Base-by-base conservation (phyloP, 1,140 invertebrate genomes). In the Homalodisca vitripennis region DNA sequence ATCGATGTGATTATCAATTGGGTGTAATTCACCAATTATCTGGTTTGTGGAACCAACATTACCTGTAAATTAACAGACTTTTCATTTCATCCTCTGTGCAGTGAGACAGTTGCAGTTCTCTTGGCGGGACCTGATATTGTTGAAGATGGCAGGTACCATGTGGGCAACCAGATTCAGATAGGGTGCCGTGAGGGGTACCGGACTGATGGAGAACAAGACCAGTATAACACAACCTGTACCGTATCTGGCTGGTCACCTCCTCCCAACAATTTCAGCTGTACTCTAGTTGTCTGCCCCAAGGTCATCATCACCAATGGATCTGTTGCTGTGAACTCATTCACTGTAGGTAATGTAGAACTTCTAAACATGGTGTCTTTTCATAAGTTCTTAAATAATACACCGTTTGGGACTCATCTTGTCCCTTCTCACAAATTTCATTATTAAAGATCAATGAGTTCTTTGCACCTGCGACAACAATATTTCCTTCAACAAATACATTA, bases 201-300 rank as follows among this genome's bases (percentile, higher is more conserved):
- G 27, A 13, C 72, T 2, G 76, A 77, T 53, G 67, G 71, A 14
- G 66, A 70, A 3, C 53, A 51, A 62, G 14, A 26, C 27, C 14
- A 60, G 10, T n/a, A n/a, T n/a, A 17, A 10, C 17, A 27, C 29
- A 26, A 60, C 3, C 26, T 60, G 55, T 26, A 26, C 6, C 27
- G 14, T 27, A 22, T 6, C 2, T 3, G 55, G 55, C 13, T 60
- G 55, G 55, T 2, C 3, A 10, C 55, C 55, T 2, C 6, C 55
- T 10, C 55, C 55, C 24, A 24, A 12, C 6, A 26, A 60, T 29
- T 13, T 60, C 2, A 13, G 27, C 12, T 60, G 55, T 24, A 26
- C 1, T 1, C 24, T 27, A n/a, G 27, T 60, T 60, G 27, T 30
- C 3, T 60, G 55, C 29, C 55, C 26, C 29, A 6, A 2, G 24